Evolutionary conservation across 2,113 vertebrate species (phyloP).

Genomic region (Lepus timidus): DNA sequence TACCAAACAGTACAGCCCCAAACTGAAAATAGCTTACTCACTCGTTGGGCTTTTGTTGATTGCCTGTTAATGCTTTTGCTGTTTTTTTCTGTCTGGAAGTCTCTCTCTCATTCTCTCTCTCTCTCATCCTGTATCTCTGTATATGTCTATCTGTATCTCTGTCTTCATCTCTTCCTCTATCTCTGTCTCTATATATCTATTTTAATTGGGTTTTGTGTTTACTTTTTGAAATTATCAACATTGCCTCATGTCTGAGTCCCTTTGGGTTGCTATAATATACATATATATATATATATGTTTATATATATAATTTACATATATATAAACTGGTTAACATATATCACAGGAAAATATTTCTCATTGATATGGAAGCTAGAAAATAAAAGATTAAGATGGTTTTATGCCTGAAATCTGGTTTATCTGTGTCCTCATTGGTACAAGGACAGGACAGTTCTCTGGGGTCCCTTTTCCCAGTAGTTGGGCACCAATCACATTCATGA

Average conservation of each 20-base stretch:
- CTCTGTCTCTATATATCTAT: background rate
- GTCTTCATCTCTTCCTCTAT: background rate
- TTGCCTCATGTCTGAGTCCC: background rate
- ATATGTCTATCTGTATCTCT: no score
- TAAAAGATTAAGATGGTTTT: background rate
- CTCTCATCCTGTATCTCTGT: background rate
- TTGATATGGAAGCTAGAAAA: background rate
- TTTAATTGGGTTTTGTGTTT: conserved; percentile 35
- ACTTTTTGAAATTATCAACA: conserved; percentile 31
- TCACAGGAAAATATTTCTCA: background rate
- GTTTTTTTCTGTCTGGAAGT: conserved; percentile 50
- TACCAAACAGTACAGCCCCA: background rate
- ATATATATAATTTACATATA: no score
- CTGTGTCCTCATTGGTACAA: no score
- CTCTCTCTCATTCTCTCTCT: no score
- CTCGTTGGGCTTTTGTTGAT: conserved; percentile 59
- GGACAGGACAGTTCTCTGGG: background rate
- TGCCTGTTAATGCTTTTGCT: conserved; percentile 40
- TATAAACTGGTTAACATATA: background rate
- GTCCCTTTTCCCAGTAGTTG: background rate
- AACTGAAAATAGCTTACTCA: conserved; percentile 64
- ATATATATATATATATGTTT: background rate
- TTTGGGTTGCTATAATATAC: background rate
- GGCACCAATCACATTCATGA: no score
- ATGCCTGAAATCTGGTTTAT: background rate